Evolutionary conservation across 2,797 vertebrate species (phyloP), one percentile per base, ranked within the genome.

Genomic region (Enteromius anoplus): DNA sequence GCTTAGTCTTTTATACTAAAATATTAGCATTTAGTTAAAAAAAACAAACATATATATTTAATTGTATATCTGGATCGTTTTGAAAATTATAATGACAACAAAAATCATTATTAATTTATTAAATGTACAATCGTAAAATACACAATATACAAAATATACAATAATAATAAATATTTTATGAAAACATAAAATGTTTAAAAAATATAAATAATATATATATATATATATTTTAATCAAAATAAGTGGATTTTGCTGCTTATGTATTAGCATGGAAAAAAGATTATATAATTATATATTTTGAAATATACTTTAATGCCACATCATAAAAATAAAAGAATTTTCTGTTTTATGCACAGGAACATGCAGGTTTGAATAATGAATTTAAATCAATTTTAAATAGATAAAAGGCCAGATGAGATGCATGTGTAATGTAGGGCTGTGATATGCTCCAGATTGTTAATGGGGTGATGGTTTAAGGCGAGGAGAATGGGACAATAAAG

Each of bases 371-470:
- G 6, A 55, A 32, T 40, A 32, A 69, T 76, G 19, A 34, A 23
- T 47, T n/a, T 11, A 5, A 42, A 65, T 37, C 42, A 23, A 47
- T 83, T 29, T 62, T 51, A 19, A 58, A 15, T 21, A 19, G 14
- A 73, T 19, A 26, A 49, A 45, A 66, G 58, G 51, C 26, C 26
- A 49, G 7, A 45, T 40, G 21, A 83, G 40, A 68, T 73, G 49
- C 58, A 75, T 34, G 47, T 70, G 65, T 77, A 71, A 72, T 76
- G 3, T 29, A 79, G 83, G 69, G 81, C 42, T 64, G 78, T 90
- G 84, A 91, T 91, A 91, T 90, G 87, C 91, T 88, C 32, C 70
- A 69, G 88, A 86, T 89, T 90, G 89, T 83, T 90, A 76, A 86
- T 85, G 81, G 82, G 89, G 88, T 86, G 88, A 75, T 78, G 53